phyloP scores from a whole-genome alignment of 2,113 vertebrate genomes.

The Mirounga angustirostris region DNA sequence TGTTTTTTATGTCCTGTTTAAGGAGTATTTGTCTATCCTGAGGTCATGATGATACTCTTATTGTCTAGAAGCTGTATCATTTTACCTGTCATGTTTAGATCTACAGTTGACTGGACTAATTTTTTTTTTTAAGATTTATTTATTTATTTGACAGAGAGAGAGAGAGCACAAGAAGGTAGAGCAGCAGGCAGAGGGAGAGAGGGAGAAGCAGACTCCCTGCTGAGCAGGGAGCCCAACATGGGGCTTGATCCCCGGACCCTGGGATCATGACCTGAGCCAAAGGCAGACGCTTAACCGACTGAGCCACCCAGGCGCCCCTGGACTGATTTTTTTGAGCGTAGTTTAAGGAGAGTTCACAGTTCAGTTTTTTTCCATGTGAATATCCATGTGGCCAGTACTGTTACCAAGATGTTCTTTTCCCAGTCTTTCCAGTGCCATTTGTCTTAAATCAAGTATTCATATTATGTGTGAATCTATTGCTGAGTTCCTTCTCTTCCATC shows the following conservation, averaged over 20 bases:
- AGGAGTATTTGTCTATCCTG: neutral
- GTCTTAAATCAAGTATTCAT: neutral
- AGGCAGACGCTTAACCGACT: too few species aligned
- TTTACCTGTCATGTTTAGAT: slow-evolving; percentile 49
- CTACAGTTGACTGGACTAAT: neutral
- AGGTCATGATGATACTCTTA: neutral
- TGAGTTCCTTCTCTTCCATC: neutral
- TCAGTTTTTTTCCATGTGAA: neutral
- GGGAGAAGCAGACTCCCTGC: too few species aligned
- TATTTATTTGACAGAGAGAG: too few species aligned
- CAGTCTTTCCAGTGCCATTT: neutral
- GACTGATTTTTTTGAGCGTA: neutral
- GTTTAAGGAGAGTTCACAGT: neutral
- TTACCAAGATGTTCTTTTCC: neutral
- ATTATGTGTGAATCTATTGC: neutral
- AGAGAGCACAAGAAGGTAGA: too few species aligned
- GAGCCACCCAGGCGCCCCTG: neutral
- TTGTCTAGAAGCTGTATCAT: neutral
- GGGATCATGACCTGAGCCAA: too few species aligned
- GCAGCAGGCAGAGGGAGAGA: too few species aligned
- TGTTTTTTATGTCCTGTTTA: slow-evolving; percentile 8
- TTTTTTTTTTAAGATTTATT: neutral
- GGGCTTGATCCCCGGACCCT: too few species aligned
- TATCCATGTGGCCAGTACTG: neutral
- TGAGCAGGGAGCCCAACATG: too few species aligned